A percentile compares a stretch with the other conserved stretches of the same genome.
Conservation (phyloP, 2,888 invertebrate genomes). For the Mimas tiliae region DNA sequence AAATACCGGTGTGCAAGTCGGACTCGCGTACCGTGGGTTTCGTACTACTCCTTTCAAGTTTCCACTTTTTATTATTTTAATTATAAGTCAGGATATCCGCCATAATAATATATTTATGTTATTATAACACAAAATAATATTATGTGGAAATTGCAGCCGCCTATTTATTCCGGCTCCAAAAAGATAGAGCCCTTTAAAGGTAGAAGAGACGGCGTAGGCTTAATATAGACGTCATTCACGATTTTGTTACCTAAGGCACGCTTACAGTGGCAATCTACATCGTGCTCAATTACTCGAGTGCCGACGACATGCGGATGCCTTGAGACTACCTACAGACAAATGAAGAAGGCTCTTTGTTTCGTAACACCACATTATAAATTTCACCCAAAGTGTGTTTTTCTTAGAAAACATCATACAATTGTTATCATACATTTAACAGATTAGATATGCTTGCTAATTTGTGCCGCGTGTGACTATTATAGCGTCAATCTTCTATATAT, state of each 20-base stretch:
- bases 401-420: constrained; percentile 8
- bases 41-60: no score
- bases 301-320: constrained; percentile 6
- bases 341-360: constrained; percentile 15
- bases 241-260: background rate
- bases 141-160: no score
- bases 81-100: no score
- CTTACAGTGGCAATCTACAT: background rate
- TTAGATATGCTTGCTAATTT: constrained; percentile 15
- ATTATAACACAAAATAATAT: no score
- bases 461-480: background rate
- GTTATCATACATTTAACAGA: background rate
- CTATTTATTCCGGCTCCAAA: no score
- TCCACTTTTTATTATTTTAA: no score
- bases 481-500: background rate
- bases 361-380: constrained; percentile 14
- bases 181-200: no score
- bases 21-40: no score
- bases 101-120: no score
- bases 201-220: no score
- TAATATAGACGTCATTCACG: background rate
- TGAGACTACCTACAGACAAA: background rate
- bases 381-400: constrained; percentile 2
- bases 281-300: constrained; percentile 1
- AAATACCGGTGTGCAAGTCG: no score